A percentile compares a stretch with the other conserved stretches of the same genome.
phyloP scores from a whole-genome alignment of 2,888 invertebrate species.

The Eristalis pertinax region DNA sequence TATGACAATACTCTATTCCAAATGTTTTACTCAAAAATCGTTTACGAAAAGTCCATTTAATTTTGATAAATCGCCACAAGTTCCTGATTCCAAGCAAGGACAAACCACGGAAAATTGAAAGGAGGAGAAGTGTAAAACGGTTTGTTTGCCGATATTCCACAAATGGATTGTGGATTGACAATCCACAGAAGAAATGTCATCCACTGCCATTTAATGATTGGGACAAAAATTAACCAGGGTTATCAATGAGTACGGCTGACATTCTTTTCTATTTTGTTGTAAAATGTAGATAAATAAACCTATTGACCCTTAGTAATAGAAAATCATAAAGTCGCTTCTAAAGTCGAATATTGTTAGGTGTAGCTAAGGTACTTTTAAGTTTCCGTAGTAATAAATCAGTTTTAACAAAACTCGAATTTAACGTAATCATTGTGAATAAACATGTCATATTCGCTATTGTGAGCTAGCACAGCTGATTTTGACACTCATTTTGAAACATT shows the following conservation, averaged over 20 bases:
- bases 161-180: neutral
- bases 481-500: too few relatives aligned
- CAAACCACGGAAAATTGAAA: slow-evolving; percentile 34
- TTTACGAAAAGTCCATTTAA: neutral
- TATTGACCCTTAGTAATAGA: too few relatives aligned
- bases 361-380: too few relatives aligned
- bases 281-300: too few relatives aligned
- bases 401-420: too few relatives aligned
- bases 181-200: slow-evolving; percentile 36
- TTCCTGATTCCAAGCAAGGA: slow-evolving; percentile 34
- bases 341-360: too few relatives aligned
- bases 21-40: slow-evolving; percentile 2
- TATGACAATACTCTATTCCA: neutral
- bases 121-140: slow-evolving; percentile 33
- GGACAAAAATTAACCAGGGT: slow-evolving; percentile 6
- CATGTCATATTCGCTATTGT: too few relatives aligned
- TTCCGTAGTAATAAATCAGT: too few relatives aligned
- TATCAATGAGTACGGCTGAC: neutral
- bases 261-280: too few relatives aligned
- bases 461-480: too few relatives aligned
- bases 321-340: too few relatives aligned
- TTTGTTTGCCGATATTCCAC: slow-evolving; percentile 58
- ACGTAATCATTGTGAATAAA: too few relatives aligned
- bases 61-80: slow-evolving; percentile 28
- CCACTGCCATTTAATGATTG: neutral